Evolutionary conservation across 2,797 vertebrate species (phyloP), one percentile per base, ranked within the genome.

Genomic region (Phaenicophaeus curvirostris): DNA sequence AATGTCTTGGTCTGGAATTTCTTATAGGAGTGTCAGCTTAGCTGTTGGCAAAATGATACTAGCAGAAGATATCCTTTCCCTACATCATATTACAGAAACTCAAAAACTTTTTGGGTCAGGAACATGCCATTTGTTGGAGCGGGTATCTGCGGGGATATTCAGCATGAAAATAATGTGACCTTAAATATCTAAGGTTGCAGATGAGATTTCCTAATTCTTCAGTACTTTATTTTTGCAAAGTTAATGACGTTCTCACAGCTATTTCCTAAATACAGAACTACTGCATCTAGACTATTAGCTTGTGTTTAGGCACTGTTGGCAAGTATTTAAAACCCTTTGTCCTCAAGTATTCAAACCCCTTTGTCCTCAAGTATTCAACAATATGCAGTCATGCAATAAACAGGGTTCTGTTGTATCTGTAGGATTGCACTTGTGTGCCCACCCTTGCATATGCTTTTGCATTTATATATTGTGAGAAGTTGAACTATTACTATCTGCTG

Each of bases 381-480:
- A n/a, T 18, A 79, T 30, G 6, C 6, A 41, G 8, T 83, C 30
- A 44, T 54, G 42, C 7, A 58, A 31, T 50, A 62, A 69, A 39
- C 5, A 58, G 10, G 11, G 4, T 2, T 81, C 23, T 66, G 0
- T 44, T 1, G 1, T 28, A 6, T 23, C 11, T 42, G 2, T 5
- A 28, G 18, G 11, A 41, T 25, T 74, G 23, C 15, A 24, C 4
- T 54, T 16, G 3, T 14, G 15, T 69, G 30, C 9, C 8, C 72
- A 14, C 8, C 15, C 7, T 55, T 62, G 4, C 3, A 6, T 25
- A 19, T 37, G 3, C 11, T 62, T 12, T 74, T 58, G 24, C 39
- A 63, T 13, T 50, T 35, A 16, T 0, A 28, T 65, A 31, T 18
- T 27, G 6, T 41, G 30, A 77, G 16, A 42, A 8, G 28, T 25